Percentiles rank a stretch among this genome's conserved stretches.
phyloP scores from a whole-genome alignment of 1,140 invertebrate species.

The Rhagoletis zephyria region DNA sequence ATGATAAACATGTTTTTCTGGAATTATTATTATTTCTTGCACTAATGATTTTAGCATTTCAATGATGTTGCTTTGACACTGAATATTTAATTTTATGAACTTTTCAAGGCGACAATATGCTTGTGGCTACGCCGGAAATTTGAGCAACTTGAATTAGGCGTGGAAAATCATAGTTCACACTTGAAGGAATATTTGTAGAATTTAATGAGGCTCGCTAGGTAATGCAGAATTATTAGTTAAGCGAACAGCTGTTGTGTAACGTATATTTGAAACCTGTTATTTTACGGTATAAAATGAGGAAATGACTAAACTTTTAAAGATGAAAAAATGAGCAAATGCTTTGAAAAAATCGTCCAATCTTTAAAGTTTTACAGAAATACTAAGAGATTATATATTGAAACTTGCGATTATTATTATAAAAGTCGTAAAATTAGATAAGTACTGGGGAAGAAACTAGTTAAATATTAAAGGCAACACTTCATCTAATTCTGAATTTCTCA shows the following conservation, averaged over 20 bases:
- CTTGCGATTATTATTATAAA: too few relatives aligned
- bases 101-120: constrained; percentile 51
- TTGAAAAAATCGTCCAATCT: too few relatives aligned
- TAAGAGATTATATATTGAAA: too few relatives aligned
- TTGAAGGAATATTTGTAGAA: constrained; percentile 61
- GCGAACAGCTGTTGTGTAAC: constrained; percentile 20
- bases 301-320: background rate
- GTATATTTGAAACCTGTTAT: constrained; percentile 22
- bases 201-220: constrained; percentile 18
- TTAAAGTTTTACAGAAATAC: too few relatives aligned
- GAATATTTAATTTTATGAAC: constrained; percentile 69
- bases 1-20: constrained; percentile 70
- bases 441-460: too few relatives aligned
- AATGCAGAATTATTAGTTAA: background rate
- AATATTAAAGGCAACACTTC: too few relatives aligned
- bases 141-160: constrained; percentile 72
- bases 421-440: too few relatives aligned
- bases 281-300: background rate
- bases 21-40: constrained; percentile 59
- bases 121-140: constrained; percentile 70
- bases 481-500: too few relatives aligned
- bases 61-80: constrained; percentile 71
- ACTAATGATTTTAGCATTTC: constrained; percentile 73
- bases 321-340: background rate
- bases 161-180: constrained; percentile 73